These are phyloP conservation scores for Blennius ocellaris DNA, from an alignment of 2,113 vertebrate genomes.

Conservation along the genomic window DNA sequence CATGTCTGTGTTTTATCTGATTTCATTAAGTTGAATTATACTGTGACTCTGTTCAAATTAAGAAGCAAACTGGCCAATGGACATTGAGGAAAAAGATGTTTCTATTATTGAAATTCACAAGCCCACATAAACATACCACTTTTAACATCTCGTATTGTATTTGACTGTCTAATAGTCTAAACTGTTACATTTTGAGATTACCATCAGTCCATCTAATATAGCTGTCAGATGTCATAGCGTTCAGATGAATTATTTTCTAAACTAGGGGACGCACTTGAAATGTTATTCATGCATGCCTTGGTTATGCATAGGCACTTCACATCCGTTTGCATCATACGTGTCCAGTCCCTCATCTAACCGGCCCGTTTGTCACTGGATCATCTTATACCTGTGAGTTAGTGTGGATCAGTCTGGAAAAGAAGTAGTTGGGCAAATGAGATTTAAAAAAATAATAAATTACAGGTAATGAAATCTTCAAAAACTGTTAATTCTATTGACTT, in stretches of 20 bases:
- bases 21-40: constrained; percentile 33
- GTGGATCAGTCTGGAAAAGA: background rate
- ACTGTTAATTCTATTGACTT: too few relatives aligned
- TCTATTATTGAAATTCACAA: background rate
- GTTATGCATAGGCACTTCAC: constrained; percentile 11
- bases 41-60: constrained; percentile 19
- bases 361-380: constrained; percentile 2
- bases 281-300: constrained; percentile 14
- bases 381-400: background rate
- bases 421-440: too few relatives aligned
- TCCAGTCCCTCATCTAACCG: background rate
- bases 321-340: constrained; percentile 32
- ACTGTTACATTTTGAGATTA: background rate
- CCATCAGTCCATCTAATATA: background rate
- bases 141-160: background rate
- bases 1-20: constrained; percentile 14
- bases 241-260: background rate
- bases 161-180: background rate
- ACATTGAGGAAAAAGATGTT: background rate
- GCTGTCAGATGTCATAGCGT: background rate
- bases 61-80: background rate
- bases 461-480: too few relatives aligned
- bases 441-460: too few relatives aligned
- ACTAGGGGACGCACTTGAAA: constrained; percentile 5
- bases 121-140: background rate